Conservation (phyloP, 2,113 vertebrate genomes). For the Macquaria australasica region DNA sequence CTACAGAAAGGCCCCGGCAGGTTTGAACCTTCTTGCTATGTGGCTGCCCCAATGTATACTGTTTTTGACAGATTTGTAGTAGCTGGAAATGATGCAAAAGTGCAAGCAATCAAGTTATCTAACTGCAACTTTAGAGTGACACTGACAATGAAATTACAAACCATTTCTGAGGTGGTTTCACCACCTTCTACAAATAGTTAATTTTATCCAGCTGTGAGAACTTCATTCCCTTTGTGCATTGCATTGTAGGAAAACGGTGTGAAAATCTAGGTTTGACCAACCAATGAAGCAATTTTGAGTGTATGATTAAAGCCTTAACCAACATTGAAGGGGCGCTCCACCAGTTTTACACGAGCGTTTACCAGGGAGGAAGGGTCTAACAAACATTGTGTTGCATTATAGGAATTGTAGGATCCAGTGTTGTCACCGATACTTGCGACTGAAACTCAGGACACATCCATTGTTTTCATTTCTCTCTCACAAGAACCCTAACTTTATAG, state of each 20-base stretch:
- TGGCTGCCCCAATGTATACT: not conserved
- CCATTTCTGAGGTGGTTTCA: too few relatives aligned
- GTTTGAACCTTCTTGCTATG: not conserved
- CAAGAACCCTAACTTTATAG: not conserved
- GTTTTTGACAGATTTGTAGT: too few relatives aligned
- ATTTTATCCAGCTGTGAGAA: not conserved
- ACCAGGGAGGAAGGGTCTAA: not conserved
- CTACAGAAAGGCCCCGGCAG: too few relatives aligned
- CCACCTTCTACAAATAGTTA: too few relatives aligned
- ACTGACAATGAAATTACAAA: too few relatives aligned
- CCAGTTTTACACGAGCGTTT: not conserved
- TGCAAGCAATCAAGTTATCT: too few relatives aligned
- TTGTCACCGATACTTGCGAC: not conserved
- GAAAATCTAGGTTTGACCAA: not conserved
- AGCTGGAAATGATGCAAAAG: too few relatives aligned
- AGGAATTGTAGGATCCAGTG: not conserved
- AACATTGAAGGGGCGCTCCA: not conserved
- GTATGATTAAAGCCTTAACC: not conserved
- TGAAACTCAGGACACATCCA: not conserved
- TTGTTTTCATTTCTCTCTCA: not conserved
- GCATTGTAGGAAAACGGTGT: too few relatives aligned
- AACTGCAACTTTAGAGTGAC: too few relatives aligned
- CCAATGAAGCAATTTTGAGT: not conserved
- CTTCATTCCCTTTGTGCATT: not conserved
- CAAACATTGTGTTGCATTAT: not conserved